Evolutionary conservation across 2,888 invertebrate genomes (phyloP), one percentile per base, ranked within the genome.

Genomic region (Lottia gigantea): DNA sequence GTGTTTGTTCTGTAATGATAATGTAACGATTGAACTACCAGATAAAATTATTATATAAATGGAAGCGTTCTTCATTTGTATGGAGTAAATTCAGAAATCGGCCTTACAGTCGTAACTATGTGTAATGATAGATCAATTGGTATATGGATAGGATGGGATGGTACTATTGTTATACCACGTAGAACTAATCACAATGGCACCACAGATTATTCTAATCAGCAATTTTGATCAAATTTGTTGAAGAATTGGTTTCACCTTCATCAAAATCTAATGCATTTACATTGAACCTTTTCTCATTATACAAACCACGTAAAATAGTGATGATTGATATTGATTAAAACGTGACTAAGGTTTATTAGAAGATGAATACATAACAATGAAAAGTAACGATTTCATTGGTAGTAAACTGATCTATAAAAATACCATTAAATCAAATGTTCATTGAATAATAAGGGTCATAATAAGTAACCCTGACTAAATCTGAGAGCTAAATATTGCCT

Each of bases 301-400:
- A 40, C 40, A 40, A 40, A 40, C 40, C 40, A 40, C 40, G 40
- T 40, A 8, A 40, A 40, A 40, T 40, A 11, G 7, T 40, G 40
- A 40, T 40, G 7, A 40, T 8, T 40, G 40, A 40, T 40, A 40
- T 40, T 40, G 40, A 40, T 40, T 40, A 40, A 40, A 40, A 55
- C 23, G 19, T 55, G 55, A 55, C 23, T 55, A 23, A 23, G 19
- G 19, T 55, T 55, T 55, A 55, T 55, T 19, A 23, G 19, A 55
- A 19, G 23, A 55, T 55, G 55, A 55, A 55, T 55, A 55, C 19
- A 55, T 55, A 55, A 55, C 23, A 55, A 55, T 55, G 19, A 55
- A 19, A 55, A 11, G 40, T 40, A 19, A 55, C 19, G 55, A 55
- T 55, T 55, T 55, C 23, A 55, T 23, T 23, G 55, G 23, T 55